These are phyloP conservation scores for Chlamydotis undulata DNA, from an alignment of 2,113 vertebrate species.

Conservation along the genomic window DNA sequence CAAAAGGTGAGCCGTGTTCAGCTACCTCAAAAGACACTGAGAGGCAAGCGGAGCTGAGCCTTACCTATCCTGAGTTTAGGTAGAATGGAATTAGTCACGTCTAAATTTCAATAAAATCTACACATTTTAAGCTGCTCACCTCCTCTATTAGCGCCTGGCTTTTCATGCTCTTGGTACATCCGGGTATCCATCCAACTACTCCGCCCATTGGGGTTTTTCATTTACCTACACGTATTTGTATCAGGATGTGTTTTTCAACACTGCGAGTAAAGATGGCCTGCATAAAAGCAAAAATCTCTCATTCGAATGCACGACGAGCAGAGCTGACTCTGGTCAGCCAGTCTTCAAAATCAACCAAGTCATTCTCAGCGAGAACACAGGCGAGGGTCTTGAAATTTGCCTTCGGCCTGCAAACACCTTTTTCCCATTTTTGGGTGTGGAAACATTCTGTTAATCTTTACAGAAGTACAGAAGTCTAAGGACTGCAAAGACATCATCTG, in stretches of 20 bases:
- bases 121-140: not conserved
- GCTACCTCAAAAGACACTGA: accelerated
- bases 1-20: not conserved
- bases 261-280: not conserved
- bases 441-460: not conserved
- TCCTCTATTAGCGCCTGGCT: not conserved
- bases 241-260: not conserved
- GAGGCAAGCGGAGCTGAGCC: not conserved
- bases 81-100: not conserved
- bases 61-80: not conserved
- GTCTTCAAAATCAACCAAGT: not conserved
- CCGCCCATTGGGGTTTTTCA: not conserved
- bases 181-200: not conserved
- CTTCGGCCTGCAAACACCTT: not conserved
- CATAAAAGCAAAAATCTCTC: not conserved
- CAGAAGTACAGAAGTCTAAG: not conserved
- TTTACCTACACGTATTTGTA: accelerated
- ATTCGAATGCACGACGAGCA: not conserved
- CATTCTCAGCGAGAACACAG: not conserved
- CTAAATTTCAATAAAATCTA: not conserved
- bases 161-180: not conserved
- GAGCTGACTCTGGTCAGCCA: not conserved
- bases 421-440: not conserved
- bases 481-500: not conserved
- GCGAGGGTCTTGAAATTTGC: not conserved